A percentile compares a stretch with the other conserved stretches of the same genome.
Evolutionary conservation across 2,888 invertebrate genomes (phyloP).

Genomic region (Sphaerophoria rueppellii): DNA sequence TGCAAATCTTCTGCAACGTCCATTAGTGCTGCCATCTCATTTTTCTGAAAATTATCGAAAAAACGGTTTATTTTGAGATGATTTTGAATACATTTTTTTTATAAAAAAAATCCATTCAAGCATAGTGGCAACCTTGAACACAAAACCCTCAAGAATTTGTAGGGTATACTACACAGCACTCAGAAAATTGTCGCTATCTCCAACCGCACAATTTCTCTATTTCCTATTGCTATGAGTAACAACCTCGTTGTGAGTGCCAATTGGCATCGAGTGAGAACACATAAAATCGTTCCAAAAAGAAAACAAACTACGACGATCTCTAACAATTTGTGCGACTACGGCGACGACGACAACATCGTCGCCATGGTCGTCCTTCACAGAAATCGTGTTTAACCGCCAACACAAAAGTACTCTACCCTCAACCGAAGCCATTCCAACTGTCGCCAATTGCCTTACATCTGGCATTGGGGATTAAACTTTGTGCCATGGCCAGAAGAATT

Average conservation of each 20-base stretch:
- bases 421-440: constrained; percentile 26
- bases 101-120: background rate
- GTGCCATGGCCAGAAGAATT: constrained; percentile 33
- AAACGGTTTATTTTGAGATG: no score
- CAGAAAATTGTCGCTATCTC: constrained; percentile 43
- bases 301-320: background rate
- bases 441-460: constrained; percentile 59
- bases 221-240: constrained; percentile 45
- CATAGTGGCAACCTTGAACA: background rate
- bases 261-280: constrained; percentile 59
- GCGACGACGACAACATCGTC: constrained; percentile 15
- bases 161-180: constrained; percentile 7
- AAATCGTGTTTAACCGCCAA: constrained; percentile 72
- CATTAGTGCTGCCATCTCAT: no score
- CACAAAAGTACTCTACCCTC: constrained; percentile 61
- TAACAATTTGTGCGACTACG: constrained; percentile 67
- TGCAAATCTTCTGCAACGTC: no score
- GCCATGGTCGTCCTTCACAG: constrained; percentile 58
- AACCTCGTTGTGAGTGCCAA: constrained; percentile 64
- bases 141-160: constrained; percentile 37
- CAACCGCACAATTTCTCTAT: constrained; percentile 50
- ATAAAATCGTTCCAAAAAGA: constrained; percentile 19
- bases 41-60: no score
- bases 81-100: background rate
- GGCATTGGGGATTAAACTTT: constrained; percentile 58